Conservation (phyloP, 1,140 invertebrate species). For the Brachionus koreanus region DNA sequence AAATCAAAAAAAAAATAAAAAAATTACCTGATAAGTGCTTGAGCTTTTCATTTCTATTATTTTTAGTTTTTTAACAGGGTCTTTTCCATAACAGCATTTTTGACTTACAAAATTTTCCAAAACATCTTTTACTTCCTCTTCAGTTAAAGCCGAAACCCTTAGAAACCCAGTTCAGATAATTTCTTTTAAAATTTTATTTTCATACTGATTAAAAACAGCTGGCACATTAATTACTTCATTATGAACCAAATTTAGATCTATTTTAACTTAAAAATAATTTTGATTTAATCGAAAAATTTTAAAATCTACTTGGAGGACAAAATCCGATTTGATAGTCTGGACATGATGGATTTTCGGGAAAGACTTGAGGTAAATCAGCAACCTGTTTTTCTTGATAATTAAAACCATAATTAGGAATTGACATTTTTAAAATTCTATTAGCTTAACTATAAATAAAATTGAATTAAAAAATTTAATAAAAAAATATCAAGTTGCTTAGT, state of each 20-base stretch:
- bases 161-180: neutral
- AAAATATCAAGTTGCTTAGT: too few relatives aligned
- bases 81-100: constrained; percentile 63
- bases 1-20: neutral
- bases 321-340: constrained; percentile 61
- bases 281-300: neutral
- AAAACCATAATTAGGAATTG: neutral
- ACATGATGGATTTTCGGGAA: constrained; percentile 55
- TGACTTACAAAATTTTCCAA: constrained; percentile 58
- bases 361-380: neutral
- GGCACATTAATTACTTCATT: too few relatives aligned
- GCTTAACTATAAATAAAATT: neutral
- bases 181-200: neutral
- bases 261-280: too few relatives aligned
- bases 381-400: neutral
- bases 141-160: constrained; percentile 57
- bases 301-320: constrained; percentile 54
- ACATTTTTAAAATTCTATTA: neutral
- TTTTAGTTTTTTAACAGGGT: constrained; percentile 60
- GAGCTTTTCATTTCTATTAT: constrained; percentile 60
- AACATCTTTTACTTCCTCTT: constrained; percentile 61
- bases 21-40: constrained; percentile 62
- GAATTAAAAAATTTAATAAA: too few relatives aligned
- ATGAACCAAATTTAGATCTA: too few relatives aligned
- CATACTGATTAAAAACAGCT: neutral